Conservation (phyloP, 2,888 invertebrate species). For the Peribatodes rhomboidaria region DNA sequence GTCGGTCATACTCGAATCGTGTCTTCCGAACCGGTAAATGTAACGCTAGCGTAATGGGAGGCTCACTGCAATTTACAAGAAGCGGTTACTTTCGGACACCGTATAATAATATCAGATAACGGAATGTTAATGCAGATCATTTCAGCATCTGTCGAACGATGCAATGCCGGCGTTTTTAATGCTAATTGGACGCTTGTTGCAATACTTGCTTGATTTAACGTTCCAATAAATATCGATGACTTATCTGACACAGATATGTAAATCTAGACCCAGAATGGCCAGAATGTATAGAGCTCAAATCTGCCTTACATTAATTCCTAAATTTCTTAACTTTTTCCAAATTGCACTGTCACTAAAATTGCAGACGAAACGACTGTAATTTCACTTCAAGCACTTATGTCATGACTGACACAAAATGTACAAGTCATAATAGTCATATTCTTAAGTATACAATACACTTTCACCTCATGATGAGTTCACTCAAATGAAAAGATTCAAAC, state of each 20-base stretch:
- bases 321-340: not conserved
- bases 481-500: slow-evolving; percentile 25
- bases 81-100: slow-evolving; percentile 36
- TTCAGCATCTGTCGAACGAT: slow-evolving; percentile 17
- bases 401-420: slow-evolving; percentile 6
- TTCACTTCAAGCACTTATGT: not conserved
- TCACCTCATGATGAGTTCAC: slow-evolving; percentile 18
- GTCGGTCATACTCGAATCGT: slow-evolving; percentile 59
- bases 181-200: slow-evolving; percentile 8
- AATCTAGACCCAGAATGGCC: slow-evolving; percentile 12
- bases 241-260: slow-evolving; percentile 18
- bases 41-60: slow-evolving; percentile 42
- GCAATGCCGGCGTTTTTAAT: slow-evolving; percentile 12
- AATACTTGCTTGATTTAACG: slow-evolving; percentile 20
- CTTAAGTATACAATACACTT: slow-evolving; percentile 18
- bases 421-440: too few species aligned
- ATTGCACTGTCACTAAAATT: slow-evolving; percentile 6
- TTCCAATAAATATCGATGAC: slow-evolving; percentile 24
- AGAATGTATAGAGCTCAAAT: slow-evolving; percentile 9
- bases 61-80: slow-evolving; percentile 41
- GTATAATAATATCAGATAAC: slow-evolving; percentile 36
- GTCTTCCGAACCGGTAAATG: slow-evolving; percentile 47
- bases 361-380: not conserved
- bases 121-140: slow-evolving; percentile 30
- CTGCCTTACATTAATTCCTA: not conserved